phyloP scores from a whole-genome alignment of 2,888 invertebrate species.

The Lithosia quadra region DNA sequence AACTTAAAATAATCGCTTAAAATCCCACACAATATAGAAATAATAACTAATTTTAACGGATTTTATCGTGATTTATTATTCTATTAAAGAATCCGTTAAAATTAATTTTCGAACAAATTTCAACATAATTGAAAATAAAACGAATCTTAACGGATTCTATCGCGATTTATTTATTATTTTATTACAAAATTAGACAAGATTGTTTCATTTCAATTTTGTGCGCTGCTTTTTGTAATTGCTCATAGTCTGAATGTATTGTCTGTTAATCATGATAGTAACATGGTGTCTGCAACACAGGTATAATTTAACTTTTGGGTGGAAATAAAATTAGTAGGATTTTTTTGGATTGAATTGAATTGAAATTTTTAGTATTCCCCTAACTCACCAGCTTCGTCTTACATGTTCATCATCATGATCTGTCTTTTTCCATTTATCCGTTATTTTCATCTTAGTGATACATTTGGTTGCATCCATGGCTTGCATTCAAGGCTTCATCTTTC shows the following conservation, averaged over 20 bases:
- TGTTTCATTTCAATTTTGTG: neutral
- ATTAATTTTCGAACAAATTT: constrained; percentile 1
- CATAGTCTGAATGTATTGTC: neutral
- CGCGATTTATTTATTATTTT: neutral
- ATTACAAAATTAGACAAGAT: neutral
- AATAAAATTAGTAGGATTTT: too few species aligned
- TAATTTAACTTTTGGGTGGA: neutral
- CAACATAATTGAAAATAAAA: neutral
- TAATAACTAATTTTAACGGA: neutral
- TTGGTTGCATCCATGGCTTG: too few species aligned
- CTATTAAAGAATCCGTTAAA: constrained; percentile 4
- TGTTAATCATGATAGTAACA: neutral
- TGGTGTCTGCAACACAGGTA: neutral
- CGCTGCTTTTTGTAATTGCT: neutral
- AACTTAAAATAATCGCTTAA: neutral
- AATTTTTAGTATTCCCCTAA: too few species aligned
- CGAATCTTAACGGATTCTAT: neutral
- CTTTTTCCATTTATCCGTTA: too few species aligned
- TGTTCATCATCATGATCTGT: too few species aligned
- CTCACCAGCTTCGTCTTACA: too few species aligned
- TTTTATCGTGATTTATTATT: neutral
- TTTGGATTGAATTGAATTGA: too few species aligned
- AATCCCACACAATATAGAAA: neutral
- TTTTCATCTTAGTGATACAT: too few species aligned
- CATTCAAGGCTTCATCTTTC: neutral